Percentiles rank a stretch among this genome's conserved stretches.
phyloP scores from a whole-genome alignment of 1,140 invertebrate genomes.

The Pogonomyrmex barbatus region DNA sequence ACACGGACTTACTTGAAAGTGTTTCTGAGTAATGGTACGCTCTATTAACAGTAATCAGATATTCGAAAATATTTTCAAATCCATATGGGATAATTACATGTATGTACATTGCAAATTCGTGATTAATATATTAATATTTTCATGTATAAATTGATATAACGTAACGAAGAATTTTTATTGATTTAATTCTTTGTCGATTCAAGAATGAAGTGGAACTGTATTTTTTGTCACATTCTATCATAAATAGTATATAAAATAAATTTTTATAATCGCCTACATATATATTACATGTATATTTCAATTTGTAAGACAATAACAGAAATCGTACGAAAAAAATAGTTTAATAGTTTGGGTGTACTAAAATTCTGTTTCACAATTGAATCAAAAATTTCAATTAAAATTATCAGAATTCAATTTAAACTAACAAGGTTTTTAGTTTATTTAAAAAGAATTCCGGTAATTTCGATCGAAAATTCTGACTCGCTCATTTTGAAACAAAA shows the following conservation, averaged over 20 bases:
- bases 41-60: conserved; percentile 36
- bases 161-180: not conserved
- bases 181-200: not conserved
- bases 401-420: too few species aligned
- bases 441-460: too few species aligned
- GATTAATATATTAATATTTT: not conserved
- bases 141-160: not conserved
- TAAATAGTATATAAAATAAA: not conserved
- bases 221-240: not conserved
- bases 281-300: not conserved
- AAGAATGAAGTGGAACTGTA: not conserved
- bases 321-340: not conserved
- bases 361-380: too few species aligned
- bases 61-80: not conserved
- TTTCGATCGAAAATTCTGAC: too few species aligned
- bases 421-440: too few species aligned
- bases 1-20: not conserved
- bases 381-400: too few species aligned
- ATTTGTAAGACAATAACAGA: not conserved
- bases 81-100: not conserved
- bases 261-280: not conserved
- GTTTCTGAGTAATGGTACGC: not conserved
- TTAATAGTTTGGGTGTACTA: not conserved
- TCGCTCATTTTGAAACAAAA: too few species aligned
- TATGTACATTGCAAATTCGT: not conserved